Evolutionary conservation across 2,113 vertebrate genomes (phyloP).

Genomic region (Gymnogyps californianus): DNA sequence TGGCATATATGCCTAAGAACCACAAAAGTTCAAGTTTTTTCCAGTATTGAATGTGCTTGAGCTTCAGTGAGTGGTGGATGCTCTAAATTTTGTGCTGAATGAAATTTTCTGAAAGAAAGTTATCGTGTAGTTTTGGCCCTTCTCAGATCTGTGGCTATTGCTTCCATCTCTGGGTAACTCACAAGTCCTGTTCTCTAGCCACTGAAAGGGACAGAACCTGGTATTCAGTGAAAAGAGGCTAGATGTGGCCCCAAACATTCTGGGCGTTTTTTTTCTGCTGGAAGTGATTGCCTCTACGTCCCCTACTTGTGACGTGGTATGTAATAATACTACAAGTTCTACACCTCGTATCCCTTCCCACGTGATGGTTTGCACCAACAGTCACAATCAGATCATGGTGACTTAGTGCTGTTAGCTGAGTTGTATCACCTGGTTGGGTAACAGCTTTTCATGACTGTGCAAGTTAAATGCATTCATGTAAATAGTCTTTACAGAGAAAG

Average conservation of each 20-base stretch:
- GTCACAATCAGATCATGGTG: not conserved
- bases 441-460: not conserved
- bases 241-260: no score
- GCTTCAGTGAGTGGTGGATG: not conserved
- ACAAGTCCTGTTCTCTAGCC: no score
- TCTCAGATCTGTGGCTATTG: not conserved
- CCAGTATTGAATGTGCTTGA: no score
- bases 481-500: not conserved
- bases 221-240: not conserved
- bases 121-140: not conserved
- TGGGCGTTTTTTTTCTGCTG: not conserved
- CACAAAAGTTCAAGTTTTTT: not conserved
- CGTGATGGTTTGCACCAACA: not conserved
- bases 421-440: not conserved
- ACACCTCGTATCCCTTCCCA: fast-evolving
- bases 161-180: not conserved
- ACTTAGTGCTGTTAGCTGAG: not conserved
- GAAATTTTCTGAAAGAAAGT: not conserved
- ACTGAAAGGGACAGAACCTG: not conserved
- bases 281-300: not conserved
- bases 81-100: not conserved
- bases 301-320: not conserved
- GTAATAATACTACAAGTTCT: not conserved
- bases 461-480: not conserved
- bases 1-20: not conserved